phyloP scores from a whole-genome alignment of 2,797 vertebrate genomes.

The Scarus forsteni region DNA sequence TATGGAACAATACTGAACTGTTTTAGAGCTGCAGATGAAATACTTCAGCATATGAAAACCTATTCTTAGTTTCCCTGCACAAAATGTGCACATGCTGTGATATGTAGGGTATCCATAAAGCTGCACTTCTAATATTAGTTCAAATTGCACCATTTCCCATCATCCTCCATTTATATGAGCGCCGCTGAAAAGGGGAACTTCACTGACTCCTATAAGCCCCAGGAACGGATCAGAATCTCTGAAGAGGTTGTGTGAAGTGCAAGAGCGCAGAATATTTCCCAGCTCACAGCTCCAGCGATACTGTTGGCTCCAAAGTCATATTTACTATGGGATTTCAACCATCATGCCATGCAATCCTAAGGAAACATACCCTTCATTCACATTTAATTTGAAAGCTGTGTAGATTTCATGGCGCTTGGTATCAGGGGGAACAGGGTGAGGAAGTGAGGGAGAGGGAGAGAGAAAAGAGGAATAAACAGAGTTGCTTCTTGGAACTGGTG shows the following conservation, averaged over 20 bases:
- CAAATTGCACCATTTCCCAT: slow-evolving; percentile 31
- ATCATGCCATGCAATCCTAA: slow-evolving; percentile 75
- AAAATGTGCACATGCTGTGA: slow-evolving; percentile 8
- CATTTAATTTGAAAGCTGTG: slow-evolving; percentile 82
- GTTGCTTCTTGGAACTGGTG: slow-evolving; percentile 64
- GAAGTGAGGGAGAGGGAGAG: slow-evolving; percentile 43
- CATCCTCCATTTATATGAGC: slow-evolving; percentile 40
- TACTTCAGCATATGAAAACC: neutral
- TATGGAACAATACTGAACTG: too few species aligned
- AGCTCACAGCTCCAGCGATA: slow-evolving; percentile 67
- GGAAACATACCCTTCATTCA: slow-evolving; percentile 80
- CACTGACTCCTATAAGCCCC: slow-evolving; percentile 49
- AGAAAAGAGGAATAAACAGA: slow-evolving; percentile 69
- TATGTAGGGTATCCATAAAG: neutral
- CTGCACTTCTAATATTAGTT: slow-evolving; percentile 14
- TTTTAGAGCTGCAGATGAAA: too few species aligned
- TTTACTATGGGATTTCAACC: slow-evolving; percentile 75
- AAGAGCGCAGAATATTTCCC: slow-evolving; percentile 62
- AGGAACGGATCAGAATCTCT: slow-evolving; percentile 59
- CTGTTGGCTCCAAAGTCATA: slow-evolving; percentile 73
- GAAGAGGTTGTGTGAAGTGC: slow-evolving; percentile 69
- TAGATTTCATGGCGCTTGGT: slow-evolving; percentile 76
- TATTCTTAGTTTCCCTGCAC: neutral
- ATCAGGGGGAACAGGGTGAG: slow-evolving; percentile 58
- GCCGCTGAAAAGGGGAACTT: slow-evolving; percentile 24